Conservation (phyloP, 2,888 invertebrate species). For the Ochropleura plecta region DNA sequence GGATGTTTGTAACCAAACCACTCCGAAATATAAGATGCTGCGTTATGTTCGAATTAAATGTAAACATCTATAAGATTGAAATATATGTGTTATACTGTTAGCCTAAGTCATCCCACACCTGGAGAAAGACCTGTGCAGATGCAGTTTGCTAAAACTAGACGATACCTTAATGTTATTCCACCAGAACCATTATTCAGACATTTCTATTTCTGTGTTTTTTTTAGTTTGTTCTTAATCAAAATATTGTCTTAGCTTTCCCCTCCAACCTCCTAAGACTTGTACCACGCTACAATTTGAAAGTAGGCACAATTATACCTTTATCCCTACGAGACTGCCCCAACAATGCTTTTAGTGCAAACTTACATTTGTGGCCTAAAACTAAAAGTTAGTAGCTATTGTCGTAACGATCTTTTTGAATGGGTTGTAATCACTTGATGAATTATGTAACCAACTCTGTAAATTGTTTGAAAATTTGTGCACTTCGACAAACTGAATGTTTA, state of each 20-base stretch:
- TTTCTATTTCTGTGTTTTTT: too few species aligned
- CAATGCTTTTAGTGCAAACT: constrained; percentile 82
- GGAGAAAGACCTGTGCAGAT: too few species aligned
- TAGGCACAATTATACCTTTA: constrained; percentile 75
- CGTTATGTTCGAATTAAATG: too few species aligned
- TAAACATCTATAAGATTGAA: too few species aligned
- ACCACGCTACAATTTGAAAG: constrained; percentile 52
- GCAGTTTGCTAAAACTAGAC: too few species aligned
- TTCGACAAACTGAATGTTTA: not conserved
- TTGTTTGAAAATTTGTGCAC: not conserved
- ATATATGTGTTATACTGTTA: too few species aligned
- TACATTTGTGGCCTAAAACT: constrained; percentile 49
- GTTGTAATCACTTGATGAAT: constrained; percentile 17
- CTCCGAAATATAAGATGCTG: too few species aligned
- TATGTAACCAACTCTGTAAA: not conserved
- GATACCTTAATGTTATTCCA: too few species aligned
- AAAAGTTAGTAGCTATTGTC: constrained; percentile 33
- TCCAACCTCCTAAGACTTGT: constrained; percentile 30
- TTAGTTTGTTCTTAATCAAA: too few species aligned
- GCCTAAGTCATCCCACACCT: too few species aligned
- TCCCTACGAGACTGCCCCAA: constrained; percentile 67
- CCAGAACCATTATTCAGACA: too few species aligned
- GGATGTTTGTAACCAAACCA: too few species aligned
- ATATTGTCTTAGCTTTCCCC: not conserved
- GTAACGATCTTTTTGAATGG: constrained; percentile 63